phyloP scores from a whole-genome alignment of 2,797 vertebrate species.

The Phalanger gymnotis region DNA sequence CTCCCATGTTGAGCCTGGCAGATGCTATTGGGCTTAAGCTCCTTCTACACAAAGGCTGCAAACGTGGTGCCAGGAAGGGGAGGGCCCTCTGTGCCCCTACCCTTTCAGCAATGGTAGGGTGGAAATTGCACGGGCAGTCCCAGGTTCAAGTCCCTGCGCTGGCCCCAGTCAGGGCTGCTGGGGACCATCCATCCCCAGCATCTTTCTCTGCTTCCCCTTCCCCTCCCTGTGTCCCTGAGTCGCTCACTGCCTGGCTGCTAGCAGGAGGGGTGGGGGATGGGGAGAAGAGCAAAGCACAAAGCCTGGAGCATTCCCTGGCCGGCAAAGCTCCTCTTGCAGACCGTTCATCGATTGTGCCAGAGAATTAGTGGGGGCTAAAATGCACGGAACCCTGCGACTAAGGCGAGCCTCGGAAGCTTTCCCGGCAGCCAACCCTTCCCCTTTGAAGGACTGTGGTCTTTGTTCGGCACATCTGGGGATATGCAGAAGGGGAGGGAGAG shows the following conservation, averaged over 20 bases:
- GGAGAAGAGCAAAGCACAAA: too few relatives aligned
- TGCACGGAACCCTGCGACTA: neutral
- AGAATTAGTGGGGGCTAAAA: neutral
- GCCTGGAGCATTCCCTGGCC: too few relatives aligned
- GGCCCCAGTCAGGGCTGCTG: too few relatives aligned
- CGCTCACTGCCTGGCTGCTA: neutral
- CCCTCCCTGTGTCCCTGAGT: neutral
- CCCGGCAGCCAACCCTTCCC: neutral
- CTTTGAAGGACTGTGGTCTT: neutral
- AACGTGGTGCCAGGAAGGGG: neutral
- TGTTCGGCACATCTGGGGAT: neutral
- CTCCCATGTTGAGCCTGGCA: neutral
- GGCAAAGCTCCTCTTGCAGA: neutral
- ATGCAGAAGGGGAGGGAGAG: neutral
- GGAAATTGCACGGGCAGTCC: neutral
- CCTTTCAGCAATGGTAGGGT: neutral
- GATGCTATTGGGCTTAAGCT: neutral
- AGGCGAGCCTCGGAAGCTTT: neutral
- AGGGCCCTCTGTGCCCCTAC: neutral
- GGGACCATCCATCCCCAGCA: too few relatives aligned
- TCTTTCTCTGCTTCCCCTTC: neutral
- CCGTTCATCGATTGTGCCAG: neutral
- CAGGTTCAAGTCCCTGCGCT: accelerated
- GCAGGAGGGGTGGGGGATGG: neutral
- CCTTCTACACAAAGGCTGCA: neutral